Evolutionary conservation across 2,888 invertebrate species (phyloP).

Genomic region (Stenodema calcarata): DNA sequence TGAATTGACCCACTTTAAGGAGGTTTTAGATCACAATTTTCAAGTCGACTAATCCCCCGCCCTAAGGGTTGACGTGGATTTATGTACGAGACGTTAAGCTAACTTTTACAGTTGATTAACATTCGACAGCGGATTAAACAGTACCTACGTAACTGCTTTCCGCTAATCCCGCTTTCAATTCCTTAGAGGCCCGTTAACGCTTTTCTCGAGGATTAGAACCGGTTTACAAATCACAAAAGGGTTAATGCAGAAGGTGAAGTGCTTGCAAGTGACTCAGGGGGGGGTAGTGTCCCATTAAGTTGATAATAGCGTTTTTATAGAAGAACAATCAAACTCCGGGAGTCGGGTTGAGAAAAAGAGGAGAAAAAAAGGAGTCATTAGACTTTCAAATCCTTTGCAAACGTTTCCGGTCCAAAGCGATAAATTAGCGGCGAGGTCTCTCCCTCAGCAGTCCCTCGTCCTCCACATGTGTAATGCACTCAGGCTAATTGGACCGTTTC

Average conservation of each 20-base stretch:
- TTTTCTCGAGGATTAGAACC: background rate
- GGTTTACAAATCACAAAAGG: background rate
- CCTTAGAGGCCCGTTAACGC: background rate
- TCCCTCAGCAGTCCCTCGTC: no score
- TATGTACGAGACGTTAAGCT: no score
- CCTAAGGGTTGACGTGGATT: no score
- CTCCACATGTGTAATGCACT: constrained; percentile 53
- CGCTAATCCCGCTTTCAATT: background rate
- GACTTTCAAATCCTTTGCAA: constrained; percentile 29
- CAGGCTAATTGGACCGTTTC: constrained; percentile 49
- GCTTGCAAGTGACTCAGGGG: background rate
- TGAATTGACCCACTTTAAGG: no score
- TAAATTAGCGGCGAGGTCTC: constrained; percentile 26
- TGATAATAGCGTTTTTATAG: constrained; percentile 35
- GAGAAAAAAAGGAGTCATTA: constrained; percentile 10
- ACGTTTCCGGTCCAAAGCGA: background rate
- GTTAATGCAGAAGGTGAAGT: background rate
- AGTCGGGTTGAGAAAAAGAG: background rate
- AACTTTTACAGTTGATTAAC: background rate
- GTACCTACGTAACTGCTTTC: background rate
- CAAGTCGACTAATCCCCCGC: no score
- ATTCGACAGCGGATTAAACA: background rate
- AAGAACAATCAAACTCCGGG: constrained; percentile 15
- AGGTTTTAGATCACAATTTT: no score
- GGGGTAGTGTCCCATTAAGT: background rate